Evolutionary conservation across 2,113 vertebrate genomes (phyloP), one percentile per base, ranked within the genome.

Genomic region (Conger conger): DNA sequence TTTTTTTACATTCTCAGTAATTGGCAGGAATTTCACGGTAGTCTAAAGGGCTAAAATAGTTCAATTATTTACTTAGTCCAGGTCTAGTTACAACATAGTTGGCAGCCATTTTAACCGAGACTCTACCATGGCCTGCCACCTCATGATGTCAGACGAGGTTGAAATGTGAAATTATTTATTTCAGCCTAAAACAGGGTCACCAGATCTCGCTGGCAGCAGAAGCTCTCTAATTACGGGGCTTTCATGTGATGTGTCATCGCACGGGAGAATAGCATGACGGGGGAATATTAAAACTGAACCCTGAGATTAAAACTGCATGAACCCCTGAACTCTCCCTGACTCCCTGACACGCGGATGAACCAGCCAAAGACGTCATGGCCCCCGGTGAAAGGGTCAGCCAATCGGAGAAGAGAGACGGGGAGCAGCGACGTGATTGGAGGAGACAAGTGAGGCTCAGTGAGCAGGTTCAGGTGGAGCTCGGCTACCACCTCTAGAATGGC

Each of bases 221-320:
- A 15, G 45, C 86, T 88, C 84, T 86, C 87, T 88, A 77, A 84
- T 88, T 90, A 90, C 15, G 27, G 85, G 60, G 68, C 76, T 27
- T 27, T 73, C 0, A 8, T 82, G 82, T 91, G 84, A 60, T 40
- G 33, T 82, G 85, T 87, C 85, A 79, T 81, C 77, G 86, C 83
- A 83, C 84, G 37, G 80, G 54, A 84, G 81, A 37, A 20, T 36
- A 78, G 86, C 30, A 82, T 33, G 76, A 82, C 83, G 38, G 84
- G 11, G 42, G 84, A n/a, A 15, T 79, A 84, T 36, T 85, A 20
- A 81, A 85, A 81, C 78, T 27, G 42, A 76, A 83, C 81, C 80
- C 36, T 23, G 85, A 83, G 87, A 94, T 95, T 94, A 94, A 95
- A 92, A 87, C 92, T 94, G 91, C 92, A 94, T 95, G 93, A 94